phyloP scores from a whole-genome alignment of 2,113 vertebrate species.

The Gnathonemus echidnorhynchus region DNA sequence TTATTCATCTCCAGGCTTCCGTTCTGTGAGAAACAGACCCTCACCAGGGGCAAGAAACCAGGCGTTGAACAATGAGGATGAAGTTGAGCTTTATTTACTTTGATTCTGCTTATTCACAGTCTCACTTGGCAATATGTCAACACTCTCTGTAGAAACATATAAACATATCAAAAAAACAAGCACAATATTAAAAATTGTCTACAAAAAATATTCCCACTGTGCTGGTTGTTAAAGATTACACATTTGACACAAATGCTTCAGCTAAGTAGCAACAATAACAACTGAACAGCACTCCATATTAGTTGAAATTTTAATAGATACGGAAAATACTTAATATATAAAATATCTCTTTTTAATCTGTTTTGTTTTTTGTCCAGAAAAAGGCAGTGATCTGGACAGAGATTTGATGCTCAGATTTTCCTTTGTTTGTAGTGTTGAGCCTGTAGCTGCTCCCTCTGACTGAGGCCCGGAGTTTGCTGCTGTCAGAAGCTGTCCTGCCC shows the following conservation, averaged over 20 bases:
- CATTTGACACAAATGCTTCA: background rate
- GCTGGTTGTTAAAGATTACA: background rate
- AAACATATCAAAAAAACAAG: slow-evolving; percentile 36
- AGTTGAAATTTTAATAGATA: slow-evolving; percentile 16
- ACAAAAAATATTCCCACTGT: slow-evolving; percentile 29
- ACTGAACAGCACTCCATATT: background rate
- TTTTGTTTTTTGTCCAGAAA: slow-evolving; percentile 9
- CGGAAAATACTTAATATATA: slow-evolving; percentile 17
- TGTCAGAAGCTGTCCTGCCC: background rate
- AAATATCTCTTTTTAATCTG: slow-evolving; percentile 19
- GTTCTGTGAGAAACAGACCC: background rate
- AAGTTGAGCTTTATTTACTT: slow-evolving; percentile 14
- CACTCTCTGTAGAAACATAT: slow-evolving; percentile 47
- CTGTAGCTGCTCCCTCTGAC: background rate
- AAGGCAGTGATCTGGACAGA: slow-evolving; percentile 3
- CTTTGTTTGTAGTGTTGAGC: background rate
- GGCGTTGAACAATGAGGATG: background rate
- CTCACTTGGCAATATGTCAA: slow-evolving; percentile 37
- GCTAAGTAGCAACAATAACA: slow-evolving; percentile 7
- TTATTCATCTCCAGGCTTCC: background rate
- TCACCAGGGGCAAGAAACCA: background rate
- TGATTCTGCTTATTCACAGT: background rate
- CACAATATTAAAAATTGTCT: slow-evolving; percentile 35
- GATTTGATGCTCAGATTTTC: background rate
- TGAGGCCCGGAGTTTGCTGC: background rate